These are phyloP conservation scores for Druon quercuslanigerum DNA, from an alignment of 1,140 invertebrate genomes.

Conservation along the genomic window DNA sequence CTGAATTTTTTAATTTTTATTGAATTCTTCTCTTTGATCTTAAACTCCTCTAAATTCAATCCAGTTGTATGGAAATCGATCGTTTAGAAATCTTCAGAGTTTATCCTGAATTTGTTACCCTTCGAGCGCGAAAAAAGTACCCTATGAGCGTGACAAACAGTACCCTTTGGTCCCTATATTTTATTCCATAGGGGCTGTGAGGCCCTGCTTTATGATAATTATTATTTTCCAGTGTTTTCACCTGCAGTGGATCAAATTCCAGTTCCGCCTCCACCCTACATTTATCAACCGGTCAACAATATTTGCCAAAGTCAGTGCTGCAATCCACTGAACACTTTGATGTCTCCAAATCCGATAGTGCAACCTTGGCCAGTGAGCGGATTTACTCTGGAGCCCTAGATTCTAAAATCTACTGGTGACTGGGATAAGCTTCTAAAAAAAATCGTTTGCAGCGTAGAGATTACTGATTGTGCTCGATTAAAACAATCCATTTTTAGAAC, in stretches of 20 bases:
- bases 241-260: neutral
- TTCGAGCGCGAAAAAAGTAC: no score
- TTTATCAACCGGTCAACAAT: constrained; percentile 28
- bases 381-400: neutral
- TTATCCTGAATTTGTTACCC: no score
- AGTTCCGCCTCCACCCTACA: neutral
- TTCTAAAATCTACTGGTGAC: neutral
- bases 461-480: neutral
- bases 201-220: constrained; percentile 11
- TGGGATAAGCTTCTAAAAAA: neutral
- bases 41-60: no score
- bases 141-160: no score
- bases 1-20: no score
- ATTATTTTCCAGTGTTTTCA: constrained; percentile 1
- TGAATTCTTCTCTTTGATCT: no score
- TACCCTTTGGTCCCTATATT: no score
- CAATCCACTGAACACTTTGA: neutral
- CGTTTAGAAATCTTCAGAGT: no score
- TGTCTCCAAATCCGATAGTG: neutral
- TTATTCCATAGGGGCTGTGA: no score
- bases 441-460: constrained; percentile 18
- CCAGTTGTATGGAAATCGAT: no score
- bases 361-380: neutral
- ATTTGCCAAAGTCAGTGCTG: neutral
- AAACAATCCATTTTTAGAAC: no score